Evolutionary conservation across 2,113 vertebrate species (phyloP), one percentile per base, ranked within the genome.

Genomic region (Seriola quinqueradiata): DNA sequence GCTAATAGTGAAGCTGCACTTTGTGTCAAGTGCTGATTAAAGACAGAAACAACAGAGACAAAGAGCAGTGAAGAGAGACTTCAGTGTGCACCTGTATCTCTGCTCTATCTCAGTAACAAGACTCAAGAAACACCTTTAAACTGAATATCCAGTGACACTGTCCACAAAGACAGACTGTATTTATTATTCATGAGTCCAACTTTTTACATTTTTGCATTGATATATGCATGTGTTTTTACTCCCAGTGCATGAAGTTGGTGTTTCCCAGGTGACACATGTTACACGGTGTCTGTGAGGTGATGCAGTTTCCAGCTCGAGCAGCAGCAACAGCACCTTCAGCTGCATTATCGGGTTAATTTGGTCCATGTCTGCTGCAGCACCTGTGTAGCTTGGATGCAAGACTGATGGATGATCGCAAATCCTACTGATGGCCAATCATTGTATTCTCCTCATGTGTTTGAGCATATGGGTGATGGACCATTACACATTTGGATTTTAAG

Each of bases 271-370:
- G 17, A 55, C 64, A 65, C 12, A 5, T 42, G 81, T 40, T 50
- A 48, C 21, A 14, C 36, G n/a, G 54, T 38, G 82, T 34, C 64
- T 38, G 76, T 11, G 59, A 61, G 79, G 71, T 16, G 70, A 74
- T 42, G 64, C 46, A 10, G 23, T 50, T 32, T 55, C 57, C 44
- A 63, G 65, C 40, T 44, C 1, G 11, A 28, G 4, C 77, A 7
- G 57, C 57, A 40, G 66, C 52, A 28, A 7, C 77, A 7, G 57
- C 44, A 40, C 57, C 52, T 40, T 28, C 28, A 28, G 61, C 14
- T 50, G 7, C 48, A 23, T 25, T 25, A 28, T 55, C 0, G 1
- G 11, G 34, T 54, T 52, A 1, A 23, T 63, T 59, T 25, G 38
- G 2, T 36, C 25, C 23, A 12, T 36, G 8, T 42, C 71, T 13